Percentiles rank a stretch among this genome's conserved stretches.
These are phyloP conservation scores for Carduelis carduelis DNA, from an alignment of 2,797 vertebrate species.

Conservation along the genomic window DNA sequence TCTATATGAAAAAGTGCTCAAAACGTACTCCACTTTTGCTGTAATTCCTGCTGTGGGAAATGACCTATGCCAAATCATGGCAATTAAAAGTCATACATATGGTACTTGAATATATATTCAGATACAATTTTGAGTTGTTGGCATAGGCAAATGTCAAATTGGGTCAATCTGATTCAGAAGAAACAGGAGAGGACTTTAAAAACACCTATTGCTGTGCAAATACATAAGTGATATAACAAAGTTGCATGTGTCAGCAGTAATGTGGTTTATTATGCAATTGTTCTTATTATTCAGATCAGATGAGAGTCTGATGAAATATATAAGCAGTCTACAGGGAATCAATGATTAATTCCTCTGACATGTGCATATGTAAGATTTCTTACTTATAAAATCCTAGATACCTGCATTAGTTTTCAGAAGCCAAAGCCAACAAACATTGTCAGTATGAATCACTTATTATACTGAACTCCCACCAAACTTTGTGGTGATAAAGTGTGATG, in stretches of 20 bases:
- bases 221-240: constrained; percentile 63
- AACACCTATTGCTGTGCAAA: not conserved
- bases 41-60: constrained; percentile 21
- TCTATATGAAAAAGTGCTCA: not conserved
- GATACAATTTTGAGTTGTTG: not conserved
- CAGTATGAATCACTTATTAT: constrained; percentile 1
- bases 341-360: constrained; percentile 76
- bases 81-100: not conserved
- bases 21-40: not conserved
- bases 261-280: constrained; percentile 76
- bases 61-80: not conserved
- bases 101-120: not conserved
- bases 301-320: constrained; percentile 75
- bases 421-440: constrained; percentile 16
- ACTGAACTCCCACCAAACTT: constrained; percentile 24
- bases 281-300: constrained; percentile 78
- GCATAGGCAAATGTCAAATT: not conserved
- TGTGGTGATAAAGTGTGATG: not conserved
- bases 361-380: constrained; percentile 73
- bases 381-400: constrained; percentile 67
- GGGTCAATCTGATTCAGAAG: not conserved
- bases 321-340: constrained; percentile 75
- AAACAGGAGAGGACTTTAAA: not conserved
- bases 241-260: constrained; percentile 74
- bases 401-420: constrained; percentile 65